Evolutionary conservation across 2,888 invertebrate genomes (phyloP), one percentile per base, ranked within the genome.

Genomic region (Scaeva pyrastri): DNA sequence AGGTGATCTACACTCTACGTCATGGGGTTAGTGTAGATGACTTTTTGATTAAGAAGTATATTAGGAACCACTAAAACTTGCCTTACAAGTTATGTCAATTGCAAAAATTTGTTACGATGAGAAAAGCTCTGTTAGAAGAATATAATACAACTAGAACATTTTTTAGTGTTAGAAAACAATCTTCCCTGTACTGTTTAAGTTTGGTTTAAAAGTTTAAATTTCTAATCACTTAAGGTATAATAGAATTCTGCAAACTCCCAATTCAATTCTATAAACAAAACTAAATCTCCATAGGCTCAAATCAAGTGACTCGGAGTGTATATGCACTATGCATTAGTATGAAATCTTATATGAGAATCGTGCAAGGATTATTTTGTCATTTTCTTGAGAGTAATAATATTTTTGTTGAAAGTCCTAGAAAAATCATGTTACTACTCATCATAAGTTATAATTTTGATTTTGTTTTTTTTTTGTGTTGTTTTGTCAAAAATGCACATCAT

Each of bases 341-440:
- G 60, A 80, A 76, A 66, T 55, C 64, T 71, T 79, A 48, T 79
- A 58, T 50, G 50, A 14, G 36, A 60, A 62, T 80, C 75, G 84
- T 85, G 84, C 75, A 60, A 76, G 66, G 72, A 72, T 58, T 73
- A 66, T 48, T 2, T 43, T 60, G 36, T 60, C 50, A 36, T 50
- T 16, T 31, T 39, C 19, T 19, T 31, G 16, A 48, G 14, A 66
- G 48, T 31, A 66, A 41, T 41, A 41, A 48, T 36, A 31, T 64
- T 62, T 45, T 43, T 26, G 16, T 43, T 31, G 36, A 56, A 16
- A 56, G 41, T 41, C 7, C 7, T 60, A 11, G 60, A 41, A 60
- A 39, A 41, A 41, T 60, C 19, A 41, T 23, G 23, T 5, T 16
- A 64, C 4, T 3, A 16, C 12, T 66, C 66, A 31, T 66, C 26